Evolutionary conservation across 2,797 vertebrate genomes (phyloP).

Genomic region (Danio choprae): DNA sequence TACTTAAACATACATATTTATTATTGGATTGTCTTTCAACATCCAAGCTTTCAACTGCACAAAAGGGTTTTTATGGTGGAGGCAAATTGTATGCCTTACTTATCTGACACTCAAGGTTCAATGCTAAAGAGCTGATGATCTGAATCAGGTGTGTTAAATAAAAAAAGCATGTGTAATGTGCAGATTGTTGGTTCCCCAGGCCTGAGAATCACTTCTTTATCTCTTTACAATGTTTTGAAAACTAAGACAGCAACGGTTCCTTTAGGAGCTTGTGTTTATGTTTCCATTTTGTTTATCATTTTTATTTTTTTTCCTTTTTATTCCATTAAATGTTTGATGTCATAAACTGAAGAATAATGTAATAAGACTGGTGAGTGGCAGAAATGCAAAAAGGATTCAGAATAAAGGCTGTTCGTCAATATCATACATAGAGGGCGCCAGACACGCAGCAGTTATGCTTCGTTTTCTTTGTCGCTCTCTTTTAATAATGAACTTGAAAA

Average conservation of each 20-base stretch:
- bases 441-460: neutral
- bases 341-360: neutral
- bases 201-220: too few relatives aligned
- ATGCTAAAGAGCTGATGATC: neutral
- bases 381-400: neutral
- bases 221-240: too few relatives aligned
- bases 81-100: too few relatives aligned
- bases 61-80: too few relatives aligned
- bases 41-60: too few relatives aligned
- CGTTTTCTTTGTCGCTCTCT: neutral
- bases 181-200: neutral
- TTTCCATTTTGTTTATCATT: too few relatives aligned
- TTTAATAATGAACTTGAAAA: neutral
- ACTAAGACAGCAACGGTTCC: too few relatives aligned
- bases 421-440: slow-evolving; percentile 8
- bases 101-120: too few relatives aligned
- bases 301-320: neutral
- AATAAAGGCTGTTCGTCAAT: neutral
- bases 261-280: too few relatives aligned
- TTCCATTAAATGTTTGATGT: neutral
- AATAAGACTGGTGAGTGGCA: neutral
- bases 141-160: neutral
- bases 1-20: too few relatives aligned
- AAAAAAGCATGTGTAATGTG: neutral
- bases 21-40: too few relatives aligned